phyloP scores from a whole-genome alignment of 1,140 invertebrate species.

The Drosophila repletoides region DNA sequence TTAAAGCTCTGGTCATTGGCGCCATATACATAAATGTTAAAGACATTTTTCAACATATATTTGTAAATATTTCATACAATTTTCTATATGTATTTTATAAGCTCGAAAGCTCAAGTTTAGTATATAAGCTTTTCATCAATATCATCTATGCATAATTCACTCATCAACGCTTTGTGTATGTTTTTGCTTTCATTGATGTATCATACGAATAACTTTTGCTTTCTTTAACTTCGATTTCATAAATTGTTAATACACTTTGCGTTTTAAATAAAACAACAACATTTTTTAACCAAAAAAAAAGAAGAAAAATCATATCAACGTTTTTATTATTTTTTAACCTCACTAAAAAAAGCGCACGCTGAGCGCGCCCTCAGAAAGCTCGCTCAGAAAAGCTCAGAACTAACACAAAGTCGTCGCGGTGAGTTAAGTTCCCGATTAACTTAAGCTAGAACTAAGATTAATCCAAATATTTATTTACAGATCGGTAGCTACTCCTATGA shows the following conservation, averaged over 20 bases:
- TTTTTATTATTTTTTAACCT: constrained; percentile 58
- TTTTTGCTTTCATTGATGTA: constrained; percentile 78
- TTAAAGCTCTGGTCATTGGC: constrained; percentile 16
- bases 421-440: constrained; percentile 56
- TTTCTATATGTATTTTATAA: constrained; percentile 41
- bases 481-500: constrained; percentile 89
- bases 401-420: constrained; percentile 79
- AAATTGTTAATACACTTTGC: constrained; percentile 64
- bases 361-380: constrained; percentile 26
- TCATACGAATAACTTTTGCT: constrained; percentile 65
- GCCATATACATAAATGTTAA: constrained; percentile 23
- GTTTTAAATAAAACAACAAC: constrained; percentile 51
- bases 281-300: constrained; percentile 58
- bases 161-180: constrained; percentile 81
- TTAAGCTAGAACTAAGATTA: constrained; percentile 19
- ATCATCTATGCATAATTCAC: constrained; percentile 50
- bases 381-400: constrained; percentile 68
- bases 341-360: constrained; percentile 37
- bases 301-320: constrained; percentile 52
- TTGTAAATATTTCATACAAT: constrained; percentile 68
- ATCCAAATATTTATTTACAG: constrained; percentile 77
- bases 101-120: constrained; percentile 23
- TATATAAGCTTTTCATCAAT: constrained; percentile 18
- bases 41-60: constrained; percentile 33
- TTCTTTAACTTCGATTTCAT: constrained; percentile 47